Percentiles rank a stretch among this genome's conserved stretches.
Conservation (phyloP, 2,797 vertebrate genomes). For the Anabas testudineus region DNA sequence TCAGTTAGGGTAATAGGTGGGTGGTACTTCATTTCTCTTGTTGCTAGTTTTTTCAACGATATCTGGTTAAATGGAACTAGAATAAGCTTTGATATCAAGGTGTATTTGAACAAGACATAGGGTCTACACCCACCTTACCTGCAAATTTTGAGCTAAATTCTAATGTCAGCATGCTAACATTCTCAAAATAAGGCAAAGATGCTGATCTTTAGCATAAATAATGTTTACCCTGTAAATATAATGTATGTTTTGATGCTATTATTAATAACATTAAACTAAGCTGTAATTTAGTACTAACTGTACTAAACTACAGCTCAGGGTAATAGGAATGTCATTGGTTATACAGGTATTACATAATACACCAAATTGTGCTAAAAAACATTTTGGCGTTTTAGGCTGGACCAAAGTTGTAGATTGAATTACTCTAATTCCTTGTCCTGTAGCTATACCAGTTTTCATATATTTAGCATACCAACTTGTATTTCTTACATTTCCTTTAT, state of each 20-base stretch:
- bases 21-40: neutral
- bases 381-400: neutral
- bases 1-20: neutral
- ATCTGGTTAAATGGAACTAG: neutral
- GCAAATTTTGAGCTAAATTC: neutral
- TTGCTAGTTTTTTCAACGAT: neutral
- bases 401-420: too few relatives aligned
- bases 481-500: neutral
- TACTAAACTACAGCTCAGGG: neutral
- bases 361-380: too few relatives aligned
- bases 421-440: neutral
- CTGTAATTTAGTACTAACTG: too few relatives aligned
- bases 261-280: neutral
- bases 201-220: too few relatives aligned
- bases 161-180: too few relatives aligned
- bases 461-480: neutral
- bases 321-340: neutral
- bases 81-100: neutral
- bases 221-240: neutral
- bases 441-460: neutral
- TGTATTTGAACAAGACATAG: too few relatives aligned
- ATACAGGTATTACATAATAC: neutral
- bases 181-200: too few relatives aligned
- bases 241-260: neutral
- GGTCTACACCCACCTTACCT: too few relatives aligned